Percentiles rank a stretch among this genome's conserved stretches.
Evolutionary conservation across 2,113 vertebrate species (phyloP).

Genomic region (Rhabdornis inornatus): DNA sequence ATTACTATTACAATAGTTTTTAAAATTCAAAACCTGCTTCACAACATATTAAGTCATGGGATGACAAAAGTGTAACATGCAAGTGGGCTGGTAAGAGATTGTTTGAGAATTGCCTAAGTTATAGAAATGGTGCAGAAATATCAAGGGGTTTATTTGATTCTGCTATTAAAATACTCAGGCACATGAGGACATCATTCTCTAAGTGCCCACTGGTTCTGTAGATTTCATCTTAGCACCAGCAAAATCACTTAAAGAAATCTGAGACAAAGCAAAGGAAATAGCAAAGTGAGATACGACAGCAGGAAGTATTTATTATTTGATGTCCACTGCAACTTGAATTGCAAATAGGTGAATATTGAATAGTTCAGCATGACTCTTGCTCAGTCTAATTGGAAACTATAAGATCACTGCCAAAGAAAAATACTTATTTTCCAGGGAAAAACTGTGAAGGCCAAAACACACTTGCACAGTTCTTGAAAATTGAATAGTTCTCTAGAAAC

Average conservation of each 20-base stretch:
- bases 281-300: background rate
- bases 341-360: background rate
- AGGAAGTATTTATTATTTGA: background rate
- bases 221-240: background rate
- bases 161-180: background rate
- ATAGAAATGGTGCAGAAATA: background rate
- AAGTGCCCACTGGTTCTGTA: background rate
- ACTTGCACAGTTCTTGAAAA: background rate
- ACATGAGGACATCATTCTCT: background rate
- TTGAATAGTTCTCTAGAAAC: background rate
- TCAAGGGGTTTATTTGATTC: background rate
- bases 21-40: background rate
- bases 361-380: background rate
- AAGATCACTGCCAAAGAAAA: background rate
- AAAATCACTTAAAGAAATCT: background rate
- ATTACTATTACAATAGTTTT: background rate
- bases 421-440: background rate
- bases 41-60: background rate
- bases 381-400: background rate
- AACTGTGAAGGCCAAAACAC: background rate
- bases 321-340: background rate
- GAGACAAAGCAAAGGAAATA: background rate
- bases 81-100: background rate
- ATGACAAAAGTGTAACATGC: background rate
- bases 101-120: background rate